phyloP scores from a whole-genome alignment of 1,140 invertebrate genomes.

The Oreohelix idahoensis region DNA sequence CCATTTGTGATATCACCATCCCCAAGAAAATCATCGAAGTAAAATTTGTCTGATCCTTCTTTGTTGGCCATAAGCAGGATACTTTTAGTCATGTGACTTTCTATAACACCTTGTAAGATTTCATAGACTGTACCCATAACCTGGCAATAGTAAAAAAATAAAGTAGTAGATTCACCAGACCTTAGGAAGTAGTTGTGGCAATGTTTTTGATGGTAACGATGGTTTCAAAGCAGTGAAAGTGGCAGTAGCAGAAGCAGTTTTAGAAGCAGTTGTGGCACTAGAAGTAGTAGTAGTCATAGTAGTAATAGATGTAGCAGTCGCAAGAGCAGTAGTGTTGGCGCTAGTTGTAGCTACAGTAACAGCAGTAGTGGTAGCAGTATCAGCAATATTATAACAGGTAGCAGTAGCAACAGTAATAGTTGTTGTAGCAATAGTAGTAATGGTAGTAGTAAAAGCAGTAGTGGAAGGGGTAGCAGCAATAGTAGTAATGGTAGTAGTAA shows the following conservation, averaged over 20 bases:
- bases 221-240: too few relatives aligned
- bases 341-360: too few relatives aligned
- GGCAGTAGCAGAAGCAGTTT: too few relatives aligned
- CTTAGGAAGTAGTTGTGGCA: neutral
- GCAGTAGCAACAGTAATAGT: neutral
- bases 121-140: constrained; percentile 44
- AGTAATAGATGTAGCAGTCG: too few relatives aligned
- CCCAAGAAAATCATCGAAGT: constrained; percentile 68
- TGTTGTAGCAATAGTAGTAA: neutral
- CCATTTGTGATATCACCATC: constrained; percentile 55
- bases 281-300: too few relatives aligned
- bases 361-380: too few relatives aligned
- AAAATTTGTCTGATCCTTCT: constrained; percentile 41
- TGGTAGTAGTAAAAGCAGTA: neutral
- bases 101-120: constrained; percentile 36
- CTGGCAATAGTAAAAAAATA: constrained; percentile 26
- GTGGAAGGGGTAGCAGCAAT: too few relatives aligned
- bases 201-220: too few relatives aligned
- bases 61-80: constrained; percentile 36
- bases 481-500: too few relatives aligned
- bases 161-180: neutral
- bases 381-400: neutral
- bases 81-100: constrained; percentile 41
- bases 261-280: too few relatives aligned
- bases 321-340: too few relatives aligned